Evolutionary conservation across 1,140 invertebrate genomes (phyloP).

Genomic region (Drosophila gunungcola): DNA sequence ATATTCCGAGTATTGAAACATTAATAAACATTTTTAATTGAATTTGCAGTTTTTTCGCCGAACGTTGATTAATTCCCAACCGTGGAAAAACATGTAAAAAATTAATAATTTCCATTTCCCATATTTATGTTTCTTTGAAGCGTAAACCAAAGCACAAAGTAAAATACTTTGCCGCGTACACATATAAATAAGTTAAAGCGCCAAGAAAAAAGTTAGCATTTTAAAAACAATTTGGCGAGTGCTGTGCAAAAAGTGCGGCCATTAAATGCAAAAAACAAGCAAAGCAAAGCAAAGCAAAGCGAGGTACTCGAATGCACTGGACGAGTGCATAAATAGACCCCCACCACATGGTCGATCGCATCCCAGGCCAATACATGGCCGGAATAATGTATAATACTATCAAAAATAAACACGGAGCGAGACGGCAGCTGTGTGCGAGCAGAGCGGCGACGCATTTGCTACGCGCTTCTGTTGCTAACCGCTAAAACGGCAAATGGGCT

Average conservation of each 20-base stretch:
- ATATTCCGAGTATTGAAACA: constrained; percentile 49
- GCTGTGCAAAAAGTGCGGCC: constrained; percentile 38
- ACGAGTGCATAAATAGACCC: constrained; percentile 74
- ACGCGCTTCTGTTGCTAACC: constrained; percentile 67
- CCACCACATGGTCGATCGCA: constrained; percentile 6
- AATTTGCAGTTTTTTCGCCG: constrained; percentile 25
- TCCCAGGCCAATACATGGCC: constrained; percentile 25
- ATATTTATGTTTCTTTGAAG: constrained; percentile 73
- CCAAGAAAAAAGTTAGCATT: constrained; percentile 58
- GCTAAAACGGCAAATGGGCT: constrained; percentile 57
- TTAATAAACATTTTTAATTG: constrained; percentile 53
- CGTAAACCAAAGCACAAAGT: constrained; percentile 68
- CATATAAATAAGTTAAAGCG: constrained; percentile 64
- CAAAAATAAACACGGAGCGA: constrained; percentile 63
- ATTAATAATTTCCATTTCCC: constrained; percentile 60
- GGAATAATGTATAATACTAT: constrained; percentile 76
- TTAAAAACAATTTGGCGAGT: constrained; percentile 74
- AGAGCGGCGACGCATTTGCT: constrained; percentile 17
- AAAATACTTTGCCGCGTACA: constrained; percentile 55
- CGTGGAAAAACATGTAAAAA: constrained; percentile 36
- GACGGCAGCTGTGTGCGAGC: constrained; percentile 40
- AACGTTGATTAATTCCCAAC: constrained; percentile 51
- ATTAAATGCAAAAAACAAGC: constrained; percentile 55
- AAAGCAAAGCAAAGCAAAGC: constrained; percentile 78
- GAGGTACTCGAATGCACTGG: constrained; percentile 67